A percentile compares a stretch with the other conserved stretches of the same genome.
These are phyloP conservation scores for Dipodomys ordii DNA, from an alignment of 2,113 vertebrate genomes.

Conservation along the genomic window DNA sequence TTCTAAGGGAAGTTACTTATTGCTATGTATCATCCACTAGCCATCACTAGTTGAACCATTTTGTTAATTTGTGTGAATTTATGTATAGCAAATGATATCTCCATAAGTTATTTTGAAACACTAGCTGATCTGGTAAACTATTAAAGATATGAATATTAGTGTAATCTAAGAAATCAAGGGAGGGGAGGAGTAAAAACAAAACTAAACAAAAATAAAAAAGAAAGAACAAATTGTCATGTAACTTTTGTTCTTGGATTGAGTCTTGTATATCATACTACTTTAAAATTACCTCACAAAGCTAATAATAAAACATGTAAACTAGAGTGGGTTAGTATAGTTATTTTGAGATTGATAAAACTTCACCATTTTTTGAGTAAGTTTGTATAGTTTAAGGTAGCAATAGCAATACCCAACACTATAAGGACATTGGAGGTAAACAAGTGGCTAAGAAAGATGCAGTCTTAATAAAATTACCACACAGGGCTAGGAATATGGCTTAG, in stretches of 20 bases:
- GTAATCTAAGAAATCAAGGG: not conserved
- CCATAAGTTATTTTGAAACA: not conserved
- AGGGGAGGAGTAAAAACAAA: not conserved
- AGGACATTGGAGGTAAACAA: not conserved
- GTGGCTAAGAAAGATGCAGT: not conserved
- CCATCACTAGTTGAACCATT: not conserved
- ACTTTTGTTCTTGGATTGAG: not conserved
- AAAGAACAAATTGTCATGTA: not conserved
- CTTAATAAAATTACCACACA: not conserved
- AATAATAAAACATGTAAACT: not conserved
- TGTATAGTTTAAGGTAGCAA: not conserved
- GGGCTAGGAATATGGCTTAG: no score
- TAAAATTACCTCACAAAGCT: not conserved
- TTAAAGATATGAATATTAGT: not conserved
- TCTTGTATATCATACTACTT: not conserved
- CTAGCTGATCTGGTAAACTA: not conserved
- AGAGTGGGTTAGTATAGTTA: not conserved
- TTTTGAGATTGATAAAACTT: not conserved
- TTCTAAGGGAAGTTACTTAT: not conserved
- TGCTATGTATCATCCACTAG: not conserved
- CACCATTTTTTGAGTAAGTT: not conserved
- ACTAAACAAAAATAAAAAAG: not conserved
- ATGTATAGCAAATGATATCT: constrained; percentile 2
- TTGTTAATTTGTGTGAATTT: not conserved
- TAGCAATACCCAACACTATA: not conserved